These are phyloP conservation scores for Drosophila nikananu DNA, from an alignment of 1,140 invertebrate species.

Conservation along the genomic window DNA sequence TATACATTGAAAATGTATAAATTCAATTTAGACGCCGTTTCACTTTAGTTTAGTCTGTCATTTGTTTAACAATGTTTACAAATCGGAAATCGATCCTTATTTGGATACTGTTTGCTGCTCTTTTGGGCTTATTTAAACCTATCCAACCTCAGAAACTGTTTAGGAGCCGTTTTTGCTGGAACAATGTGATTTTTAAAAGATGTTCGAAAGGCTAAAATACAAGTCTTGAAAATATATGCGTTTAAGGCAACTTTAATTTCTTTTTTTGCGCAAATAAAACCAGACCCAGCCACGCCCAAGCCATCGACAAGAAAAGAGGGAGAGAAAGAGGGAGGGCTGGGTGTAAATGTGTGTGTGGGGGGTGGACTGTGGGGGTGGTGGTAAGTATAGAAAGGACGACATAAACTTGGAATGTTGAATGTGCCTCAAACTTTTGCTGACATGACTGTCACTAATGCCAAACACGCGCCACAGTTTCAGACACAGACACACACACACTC, in stretches of 20 bases:
- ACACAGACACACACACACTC: conserved; percentile 60
- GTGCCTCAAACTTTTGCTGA: conserved; percentile 83
- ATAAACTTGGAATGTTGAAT: conserved; percentile 84
- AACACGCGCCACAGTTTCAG: conserved; percentile 83
- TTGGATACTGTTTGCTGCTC: neutral
- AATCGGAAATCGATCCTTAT: neutral
- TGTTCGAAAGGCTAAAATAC: neutral
- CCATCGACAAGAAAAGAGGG: neutral
- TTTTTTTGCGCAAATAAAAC: conserved; percentile 7
- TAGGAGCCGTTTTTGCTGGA: neutral
- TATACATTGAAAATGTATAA: neutral
- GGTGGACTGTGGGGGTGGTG: neutral
- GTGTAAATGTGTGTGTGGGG: neutral
- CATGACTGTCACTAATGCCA: conserved; percentile 84
- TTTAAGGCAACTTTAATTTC: conserved; percentile 24
- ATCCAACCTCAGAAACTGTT: no score
- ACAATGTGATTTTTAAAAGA: neutral
- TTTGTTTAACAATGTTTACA: neutral
- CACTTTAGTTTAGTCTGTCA: neutral
- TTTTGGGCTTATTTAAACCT: neutral
- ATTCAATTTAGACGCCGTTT: neutral
- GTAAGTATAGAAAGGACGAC: conserved; percentile 51
- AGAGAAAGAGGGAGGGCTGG: neutral
- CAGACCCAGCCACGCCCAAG: conserved; percentile 43
- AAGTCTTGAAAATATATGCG: neutral